Conservation (phyloP, 2,888 invertebrate species). For the Spialia ferax region DNA sequence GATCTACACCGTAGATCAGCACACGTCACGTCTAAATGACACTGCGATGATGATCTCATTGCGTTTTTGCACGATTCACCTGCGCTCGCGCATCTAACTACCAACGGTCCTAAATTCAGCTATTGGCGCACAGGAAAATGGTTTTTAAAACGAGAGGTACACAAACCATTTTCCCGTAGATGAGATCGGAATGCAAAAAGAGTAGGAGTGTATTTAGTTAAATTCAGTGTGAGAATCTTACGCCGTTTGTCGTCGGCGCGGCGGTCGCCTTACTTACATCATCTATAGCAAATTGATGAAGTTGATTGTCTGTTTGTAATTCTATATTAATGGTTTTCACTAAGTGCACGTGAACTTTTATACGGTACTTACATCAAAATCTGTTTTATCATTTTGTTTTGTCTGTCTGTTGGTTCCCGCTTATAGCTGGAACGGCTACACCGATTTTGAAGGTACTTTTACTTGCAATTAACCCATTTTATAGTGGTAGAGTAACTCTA, state of each 20-base stretch:
- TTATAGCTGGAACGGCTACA: too few species aligned
- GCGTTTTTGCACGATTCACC: conserved; percentile 79
- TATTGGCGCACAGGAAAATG: conserved; percentile 16
- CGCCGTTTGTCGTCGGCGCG: conserved; percentile 45
- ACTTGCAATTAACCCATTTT: too few species aligned
- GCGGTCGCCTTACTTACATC: conserved; percentile 20
- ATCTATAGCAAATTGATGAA: too few species aligned
- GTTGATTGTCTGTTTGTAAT: too few species aligned
- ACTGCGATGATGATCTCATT: conserved; percentile 74
- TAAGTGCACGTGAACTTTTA: too few species aligned
- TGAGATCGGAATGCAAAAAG: conserved; percentile 16
- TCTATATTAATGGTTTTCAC: too few species aligned
- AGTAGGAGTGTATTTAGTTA: conserved; percentile 36
- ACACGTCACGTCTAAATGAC: conserved; percentile 69
- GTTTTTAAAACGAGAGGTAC: conserved; percentile 13
- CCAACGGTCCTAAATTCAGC: conserved; percentile 41
- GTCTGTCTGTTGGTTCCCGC: too few species aligned
- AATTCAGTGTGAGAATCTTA: conserved; percentile 54
- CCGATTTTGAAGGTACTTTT: too few species aligned
- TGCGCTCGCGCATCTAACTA: conserved; percentile 48
- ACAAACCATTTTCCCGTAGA: conserved; percentile 21
- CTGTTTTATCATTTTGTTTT: too few species aligned
- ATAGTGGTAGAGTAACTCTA: too few species aligned
- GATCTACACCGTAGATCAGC: conserved; percentile 50
- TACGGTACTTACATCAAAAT: too few species aligned